Percentiles rank a stretch among this genome's conserved stretches.
Conservation (phyloP, 2,113 vertebrate genomes). For the Anhinga anhinga region DNA sequence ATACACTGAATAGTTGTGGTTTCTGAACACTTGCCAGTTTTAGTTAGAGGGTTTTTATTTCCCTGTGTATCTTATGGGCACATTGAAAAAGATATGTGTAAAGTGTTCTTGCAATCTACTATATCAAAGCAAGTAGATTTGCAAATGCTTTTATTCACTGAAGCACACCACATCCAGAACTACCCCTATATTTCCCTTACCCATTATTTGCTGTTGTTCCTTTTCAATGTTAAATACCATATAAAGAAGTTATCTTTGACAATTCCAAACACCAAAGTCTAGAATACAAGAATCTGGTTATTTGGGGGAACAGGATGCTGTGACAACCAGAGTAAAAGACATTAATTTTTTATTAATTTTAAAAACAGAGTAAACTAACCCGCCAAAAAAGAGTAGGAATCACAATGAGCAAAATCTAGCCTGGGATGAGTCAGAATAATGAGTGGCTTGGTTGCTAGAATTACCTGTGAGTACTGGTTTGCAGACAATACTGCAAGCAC, state of each 20-base stretch:
- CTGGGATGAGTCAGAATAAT: neutral
- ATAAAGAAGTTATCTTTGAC: neutral
- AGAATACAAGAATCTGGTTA: neutral
- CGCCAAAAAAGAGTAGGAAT: neutral
- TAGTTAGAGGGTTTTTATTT: neutral
- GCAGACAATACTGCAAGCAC: neutral
- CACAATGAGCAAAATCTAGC: neutral
- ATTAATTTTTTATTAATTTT: neutral
- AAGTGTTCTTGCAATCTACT: slow-evolving; percentile 5
- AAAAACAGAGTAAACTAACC: neutral
- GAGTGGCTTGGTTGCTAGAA: neutral
- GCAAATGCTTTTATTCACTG: slow-evolving; percentile 13
- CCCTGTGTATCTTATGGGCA: neutral
- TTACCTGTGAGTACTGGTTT: neutral
- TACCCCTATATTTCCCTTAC: neutral
- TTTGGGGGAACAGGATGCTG: neutral
- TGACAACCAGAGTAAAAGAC: neutral
- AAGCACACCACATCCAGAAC: neutral
- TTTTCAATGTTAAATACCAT: neutral
- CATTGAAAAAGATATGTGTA: slow-evolving; percentile 8
- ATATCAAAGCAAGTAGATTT: slow-evolving; percentile 42
- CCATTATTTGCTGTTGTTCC: neutral
- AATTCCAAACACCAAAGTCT: neutral
- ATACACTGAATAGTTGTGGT: slow-evolving; percentile 49
- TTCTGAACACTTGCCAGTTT: slow-evolving; percentile 40